Evolutionary conservation across 2,797 vertebrate genomes (phyloP).

Genomic region (Amblyraja radiata): DNA sequence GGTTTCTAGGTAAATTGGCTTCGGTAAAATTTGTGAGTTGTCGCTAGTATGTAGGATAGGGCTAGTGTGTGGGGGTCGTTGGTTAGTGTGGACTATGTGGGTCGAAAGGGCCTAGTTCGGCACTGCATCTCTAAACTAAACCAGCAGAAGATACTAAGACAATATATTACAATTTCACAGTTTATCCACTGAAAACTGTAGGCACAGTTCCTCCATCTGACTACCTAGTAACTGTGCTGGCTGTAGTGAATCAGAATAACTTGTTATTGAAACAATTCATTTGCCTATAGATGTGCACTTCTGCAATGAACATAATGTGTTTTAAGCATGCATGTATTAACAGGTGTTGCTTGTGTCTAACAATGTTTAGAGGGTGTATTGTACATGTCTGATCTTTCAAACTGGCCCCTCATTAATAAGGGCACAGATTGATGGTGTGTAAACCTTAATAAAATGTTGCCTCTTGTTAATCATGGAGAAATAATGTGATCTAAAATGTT

Average conservation of each 20-base stretch:
- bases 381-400: not conserved
- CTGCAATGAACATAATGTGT: not conserved
- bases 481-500: not conserved
- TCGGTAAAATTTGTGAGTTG: no score
- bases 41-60: no score
- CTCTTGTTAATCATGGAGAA: not conserved
- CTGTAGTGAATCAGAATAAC: not conserved
- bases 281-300: not conserved
- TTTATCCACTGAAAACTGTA: not conserved
- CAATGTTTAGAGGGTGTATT: not conserved
- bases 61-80: no score
- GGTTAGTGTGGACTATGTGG: no score
- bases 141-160: not conserved
- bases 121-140: no score
- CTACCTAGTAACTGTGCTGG: not conserved
- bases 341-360: not conserved
- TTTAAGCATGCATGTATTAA: not conserved
- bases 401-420: not conserved
- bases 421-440: not conserved
- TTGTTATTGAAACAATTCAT: not conserved
- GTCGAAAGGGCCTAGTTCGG: no score
- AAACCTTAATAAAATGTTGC: not conserved
- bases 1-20: no score
- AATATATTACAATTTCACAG: not conserved
- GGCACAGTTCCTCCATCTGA: not conserved